Conservation (phyloP, 1,140 invertebrate genomes). For the Leucophenga varia region DNA sequence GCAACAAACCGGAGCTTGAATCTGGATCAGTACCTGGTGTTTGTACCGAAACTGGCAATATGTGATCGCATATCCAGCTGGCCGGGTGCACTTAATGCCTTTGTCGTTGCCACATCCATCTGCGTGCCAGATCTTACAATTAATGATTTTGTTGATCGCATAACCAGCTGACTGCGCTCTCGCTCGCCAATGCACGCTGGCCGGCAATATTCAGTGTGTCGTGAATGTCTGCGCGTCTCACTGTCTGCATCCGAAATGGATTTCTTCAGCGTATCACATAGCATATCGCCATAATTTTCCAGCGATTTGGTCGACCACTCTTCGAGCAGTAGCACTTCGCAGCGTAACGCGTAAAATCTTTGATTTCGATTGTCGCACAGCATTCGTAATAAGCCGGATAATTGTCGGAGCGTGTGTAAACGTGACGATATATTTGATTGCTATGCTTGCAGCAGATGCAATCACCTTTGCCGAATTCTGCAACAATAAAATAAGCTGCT, state of each 20-base stretch:
- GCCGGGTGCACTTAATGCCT: too few species aligned
- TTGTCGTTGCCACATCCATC: too few species aligned
- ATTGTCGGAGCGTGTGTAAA: constrained; percentile 82
- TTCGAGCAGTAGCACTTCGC: constrained; percentile 83
- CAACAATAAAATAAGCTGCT: constrained; percentile 85
- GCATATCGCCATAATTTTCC: constrained; percentile 74
- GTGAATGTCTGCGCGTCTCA: constrained; percentile 75
- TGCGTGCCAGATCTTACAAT: constrained; percentile 34
- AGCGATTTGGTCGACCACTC: constrained; percentile 80
- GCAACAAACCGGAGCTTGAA: too few species aligned
- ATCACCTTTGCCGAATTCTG: constrained; percentile 97
- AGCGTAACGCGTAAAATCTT: constrained; percentile 83
- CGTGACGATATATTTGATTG: constrained; percentile 86
- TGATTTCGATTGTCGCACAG: constrained; percentile 79
- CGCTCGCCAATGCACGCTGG: constrained; percentile 77
- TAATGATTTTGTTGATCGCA: constrained; percentile 28
- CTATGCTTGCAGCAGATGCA: constrained; percentile 83
- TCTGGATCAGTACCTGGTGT: constrained; percentile 56
- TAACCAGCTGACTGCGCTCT: constrained; percentile 55
- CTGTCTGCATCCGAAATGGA: constrained; percentile 91
- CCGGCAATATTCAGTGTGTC: constrained; percentile 87
- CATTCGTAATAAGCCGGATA: constrained; percentile 82
- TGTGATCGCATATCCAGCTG: too few species aligned
- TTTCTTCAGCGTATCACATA: constrained; percentile 85
- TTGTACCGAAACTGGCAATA: constrained; percentile 31